These are phyloP conservation scores for Cochlearius cochlearius DNA, from an alignment of 2,113 vertebrate species.

Conservation along the genomic window DNA sequence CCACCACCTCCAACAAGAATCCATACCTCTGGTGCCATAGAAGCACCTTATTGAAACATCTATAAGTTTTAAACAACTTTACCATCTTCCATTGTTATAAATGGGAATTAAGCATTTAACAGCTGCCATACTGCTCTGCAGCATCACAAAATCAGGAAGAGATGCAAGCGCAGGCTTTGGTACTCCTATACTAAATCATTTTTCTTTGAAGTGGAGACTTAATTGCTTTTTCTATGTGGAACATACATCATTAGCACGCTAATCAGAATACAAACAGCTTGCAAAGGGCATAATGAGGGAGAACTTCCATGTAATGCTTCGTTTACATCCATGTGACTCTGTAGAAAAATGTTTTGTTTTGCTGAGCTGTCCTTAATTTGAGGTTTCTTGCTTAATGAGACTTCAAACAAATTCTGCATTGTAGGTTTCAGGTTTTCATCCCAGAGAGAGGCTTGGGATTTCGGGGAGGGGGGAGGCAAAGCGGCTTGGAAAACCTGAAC, in stretches of 20 bases:
- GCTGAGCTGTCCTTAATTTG: constrained; percentile 53
- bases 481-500: not conserved
- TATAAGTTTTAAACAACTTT: not conserved
- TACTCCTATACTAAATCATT: not conserved
- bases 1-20: not conserved
- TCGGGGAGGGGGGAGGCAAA: not conserved
- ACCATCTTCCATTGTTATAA: not conserved
- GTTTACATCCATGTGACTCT: not conserved
- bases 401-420: constrained; percentile 55
- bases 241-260: constrained; percentile 10
- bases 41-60: not conserved
- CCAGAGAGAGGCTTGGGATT: constrained; percentile 36
- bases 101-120: not conserved
- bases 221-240: constrained; percentile 40
- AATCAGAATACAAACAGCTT: constrained; percentile 18
- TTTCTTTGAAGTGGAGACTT: constrained; percentile 50
- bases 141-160: not conserved
- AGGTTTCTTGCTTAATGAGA: constrained; percentile 51
- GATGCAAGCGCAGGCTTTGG: not conserved
- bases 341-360: constrained; percentile 59
- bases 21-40: not conserved
- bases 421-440: constrained; percentile 55
- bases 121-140: not conserved
- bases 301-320: not conserved
- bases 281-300: constrained; percentile 44